A percentile compares a stretch with the other conserved stretches of the same genome.
Conservation (phyloP, 2,888 invertebrate genomes). For the Philopedon plagiatum region DNA sequence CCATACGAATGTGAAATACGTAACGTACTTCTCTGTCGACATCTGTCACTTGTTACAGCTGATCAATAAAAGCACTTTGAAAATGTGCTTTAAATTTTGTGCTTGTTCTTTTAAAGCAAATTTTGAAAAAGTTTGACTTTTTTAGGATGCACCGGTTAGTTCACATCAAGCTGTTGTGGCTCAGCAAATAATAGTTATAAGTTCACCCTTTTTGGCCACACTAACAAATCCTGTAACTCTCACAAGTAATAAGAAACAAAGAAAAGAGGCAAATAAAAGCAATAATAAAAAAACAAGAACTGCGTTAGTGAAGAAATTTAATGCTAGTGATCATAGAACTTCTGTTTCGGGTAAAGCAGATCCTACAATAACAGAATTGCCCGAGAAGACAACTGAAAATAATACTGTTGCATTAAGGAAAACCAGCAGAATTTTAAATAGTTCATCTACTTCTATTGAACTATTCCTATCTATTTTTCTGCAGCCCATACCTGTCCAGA, state of each 20-base stretch:
- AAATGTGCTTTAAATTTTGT: too few species aligned
- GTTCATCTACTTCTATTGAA: constrained; percentile 19
- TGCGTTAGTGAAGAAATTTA: neutral
- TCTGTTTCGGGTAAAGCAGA: neutral
- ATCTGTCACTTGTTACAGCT: neutral
- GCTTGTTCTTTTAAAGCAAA: too few species aligned
- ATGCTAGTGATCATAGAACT: neutral
- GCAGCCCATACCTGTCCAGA: constrained; percentile 27
- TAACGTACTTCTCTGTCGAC: too few species aligned
- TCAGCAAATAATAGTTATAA: constrained; percentile 17
- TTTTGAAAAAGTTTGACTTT: too few species aligned
- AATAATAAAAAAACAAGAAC: neutral
- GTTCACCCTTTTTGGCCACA: neutral
- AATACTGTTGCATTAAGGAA: neutral
- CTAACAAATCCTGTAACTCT: neutral
- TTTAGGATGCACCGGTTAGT: neutral
- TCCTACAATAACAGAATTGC: neutral
- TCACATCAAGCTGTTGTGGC: neutral
- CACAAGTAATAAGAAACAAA: neutral
- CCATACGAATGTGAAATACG: too few species aligned
- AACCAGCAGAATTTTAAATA: neutral
- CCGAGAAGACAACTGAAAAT: neutral
- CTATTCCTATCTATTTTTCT: constrained; percentile 31
- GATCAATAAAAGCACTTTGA: too few species aligned
- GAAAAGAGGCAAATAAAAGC: neutral